Evolutionary conservation across 2,888 invertebrate genomes (phyloP), one percentile per base, ranked within the genome.

Genomic region (Quadroppia sp.): DNA sequence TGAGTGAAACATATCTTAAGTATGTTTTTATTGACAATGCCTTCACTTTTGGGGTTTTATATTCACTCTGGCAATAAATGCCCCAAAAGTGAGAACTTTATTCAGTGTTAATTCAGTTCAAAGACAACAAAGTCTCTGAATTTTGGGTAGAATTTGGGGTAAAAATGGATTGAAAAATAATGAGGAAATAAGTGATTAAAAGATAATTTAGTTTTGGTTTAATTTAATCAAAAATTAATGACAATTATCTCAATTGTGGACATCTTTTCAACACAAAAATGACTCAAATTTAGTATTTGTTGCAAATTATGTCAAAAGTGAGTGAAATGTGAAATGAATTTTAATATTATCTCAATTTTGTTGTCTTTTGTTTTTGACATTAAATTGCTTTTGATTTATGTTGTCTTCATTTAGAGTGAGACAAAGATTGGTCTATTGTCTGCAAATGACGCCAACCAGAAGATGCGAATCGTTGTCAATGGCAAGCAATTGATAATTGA

Each of bases 371-470:
- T 53, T 56, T 17, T 20, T 56, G 2, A 23, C 56, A 50, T 56
- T 11, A 56, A 56, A 25, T 56, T 17, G 20, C 7, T 6, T 50
- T 6, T 56, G 23, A 56, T 56, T 56, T 20, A 2, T 23, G n/a
- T 56, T 20, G 7, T 6, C 23, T 30, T 11, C 61, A 61, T n/a
- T n/a, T n/a, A n/a, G 61, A 61, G 15, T 61, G 61, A 61, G 61
- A 61, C 61, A 9, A 61, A 32, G 30, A 61, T 61, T 61, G 61
- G 61, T 61, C 30, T 61, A 32, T 61, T 61, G 61, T 17, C 30
- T 17, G 61, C 9, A 15, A 61, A 61, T 61, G 61, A 61, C 9
- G 28, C 61, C 9, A 61, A 61, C n/a, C 61, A n/a, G 15, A 61
- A 61, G 17, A 61, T 61, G 61, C 9, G 61, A 30, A 61, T 61